Percentiles rank a stretch among this genome's conserved stretches.
These are phyloP conservation scores for Halocaridina rubra DNA, from an alignment of 2,888 invertebrate species.

Conservation along the genomic window DNA sequence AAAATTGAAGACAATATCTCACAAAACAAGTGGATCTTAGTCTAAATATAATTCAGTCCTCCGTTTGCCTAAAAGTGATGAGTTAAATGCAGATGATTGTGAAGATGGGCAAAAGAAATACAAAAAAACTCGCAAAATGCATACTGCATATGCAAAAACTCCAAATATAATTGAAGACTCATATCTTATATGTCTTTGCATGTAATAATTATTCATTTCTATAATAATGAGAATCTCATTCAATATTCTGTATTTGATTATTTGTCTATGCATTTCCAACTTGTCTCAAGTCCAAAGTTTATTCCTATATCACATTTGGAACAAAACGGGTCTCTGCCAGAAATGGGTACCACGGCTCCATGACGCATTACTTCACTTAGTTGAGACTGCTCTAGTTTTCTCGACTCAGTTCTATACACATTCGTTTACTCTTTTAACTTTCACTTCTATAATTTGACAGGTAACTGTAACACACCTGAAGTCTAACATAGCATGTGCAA, in stretches of 20 bases:
- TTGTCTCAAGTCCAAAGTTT: neutral
- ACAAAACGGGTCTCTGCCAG: slow-evolving; percentile 37
- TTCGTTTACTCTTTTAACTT: neutral
- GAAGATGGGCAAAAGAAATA: neutral
- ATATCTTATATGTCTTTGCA: slow-evolving; percentile 11
- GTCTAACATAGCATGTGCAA: too few species aligned
- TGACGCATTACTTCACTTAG: neutral
- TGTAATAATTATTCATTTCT: neutral
- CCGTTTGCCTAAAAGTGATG: neutral
- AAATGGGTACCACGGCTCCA: neutral
- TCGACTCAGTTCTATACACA: neutral
- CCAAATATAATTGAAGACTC: slow-evolving; percentile 5
- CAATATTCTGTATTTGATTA: neutral
- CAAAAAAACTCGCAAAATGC: neutral
- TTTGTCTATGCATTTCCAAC: neutral
- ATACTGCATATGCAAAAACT: neutral
- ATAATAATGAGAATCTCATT: neutral
- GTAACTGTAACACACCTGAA: neutral
- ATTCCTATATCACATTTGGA: slow-evolving; percentile 29
- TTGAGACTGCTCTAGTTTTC: neutral
- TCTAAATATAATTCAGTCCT: neutral
- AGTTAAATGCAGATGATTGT: neutral
- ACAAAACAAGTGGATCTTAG: too few species aligned
- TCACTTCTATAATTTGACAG: neutral
- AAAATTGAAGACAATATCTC: neutral